Percentiles rank a stretch among this genome's conserved stretches.
Evolutionary conservation across 2,888 invertebrate genomes (phyloP).

Genomic region (Aromia moschata): DNA sequence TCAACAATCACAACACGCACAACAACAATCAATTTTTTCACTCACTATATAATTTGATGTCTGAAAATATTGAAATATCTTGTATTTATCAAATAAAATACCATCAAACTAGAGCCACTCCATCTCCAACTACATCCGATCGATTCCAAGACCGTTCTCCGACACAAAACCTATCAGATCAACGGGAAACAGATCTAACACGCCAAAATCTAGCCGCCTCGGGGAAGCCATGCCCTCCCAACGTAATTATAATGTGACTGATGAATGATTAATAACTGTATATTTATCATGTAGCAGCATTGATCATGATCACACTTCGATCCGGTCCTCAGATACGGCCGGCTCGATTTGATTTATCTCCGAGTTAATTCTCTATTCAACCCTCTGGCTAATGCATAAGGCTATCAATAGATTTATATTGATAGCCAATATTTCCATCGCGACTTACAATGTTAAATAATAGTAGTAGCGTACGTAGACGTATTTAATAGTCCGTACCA

Average conservation of each 20-base stretch:
- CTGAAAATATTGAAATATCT: too few relatives aligned
- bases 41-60: too few relatives aligned
- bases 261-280: conserved; percentile 61
- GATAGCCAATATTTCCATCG: too few relatives aligned
- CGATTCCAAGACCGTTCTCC: too few relatives aligned
- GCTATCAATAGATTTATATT: conserved; percentile 45
- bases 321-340: conserved; percentile 52
- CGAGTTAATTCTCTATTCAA: conserved; percentile 58
- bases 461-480: conserved; percentile 30
- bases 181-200: too few relatives aligned
- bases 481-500: conserved; percentile 4
- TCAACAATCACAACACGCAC: too few relatives aligned
- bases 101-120: too few relatives aligned
- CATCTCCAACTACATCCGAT: too few relatives aligned
- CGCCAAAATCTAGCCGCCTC: not conserved
- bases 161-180: too few relatives aligned
- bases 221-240: conserved; percentile 41
- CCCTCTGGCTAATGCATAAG: conserved; percentile 45
- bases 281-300: conserved; percentile 59
- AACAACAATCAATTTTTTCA: too few relatives aligned
- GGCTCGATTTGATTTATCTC: conserved; percentile 55
- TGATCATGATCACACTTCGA: conserved; percentile 58
- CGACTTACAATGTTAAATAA: conserved; percentile 39
- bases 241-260: conserved; percentile 60
- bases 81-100: too few relatives aligned